Base-by-base conservation (phyloP, 2,797 vertebrate species). In the Acrossocheilus wenchowensis region DNA sequence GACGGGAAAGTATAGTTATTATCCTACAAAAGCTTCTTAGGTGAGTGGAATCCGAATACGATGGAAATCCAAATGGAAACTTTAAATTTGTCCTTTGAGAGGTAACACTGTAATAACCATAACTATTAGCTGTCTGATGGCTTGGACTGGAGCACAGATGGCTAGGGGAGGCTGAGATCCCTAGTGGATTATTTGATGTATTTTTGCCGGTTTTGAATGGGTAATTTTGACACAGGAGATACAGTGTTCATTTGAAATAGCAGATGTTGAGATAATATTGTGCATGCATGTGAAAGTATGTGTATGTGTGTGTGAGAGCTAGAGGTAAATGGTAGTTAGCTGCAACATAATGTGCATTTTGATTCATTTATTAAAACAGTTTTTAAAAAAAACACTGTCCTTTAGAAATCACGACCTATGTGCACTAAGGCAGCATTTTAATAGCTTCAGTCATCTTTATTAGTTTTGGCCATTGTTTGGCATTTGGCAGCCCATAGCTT, bases 91-190 rank as follows among this genome's bases (percentile, higher is more conserved):
- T 87, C 86, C 86, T 87, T 80, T 84, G 78, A 87, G 82, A 69
- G 60, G 78, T 43, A 81, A 83, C 81, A 83, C 75, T 48, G 66
- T 69, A 79, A 87, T 83, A 87, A 87, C 86, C 50, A 78, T 87
- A 83, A 83, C 64, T 83, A 83, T 78, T 87, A 79, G 86, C 81
- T 83, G 50, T 78, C 73, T 83, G 81, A 87, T 83, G 86, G 91
- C 91, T 86, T 91, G 88, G 91, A 93, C 91, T 93, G 89, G 69
- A 87, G 89, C 91, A 90, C 93, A 95, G 93, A 95, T 95, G 94
- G 94, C 89, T 88, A 82, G 90, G 91, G 92, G 92, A 95, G 89
- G 91, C 93, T 93, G 91, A 94, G 91, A 92, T 95, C 94, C 92
- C 92, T 2, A 72, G 92, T 94, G 94, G 91, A 92, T 91, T 93